These are phyloP conservation scores for Macrobrachium rosenbergii DNA, from an alignment of 1,140 invertebrate species.

Conservation along the genomic window DNA sequence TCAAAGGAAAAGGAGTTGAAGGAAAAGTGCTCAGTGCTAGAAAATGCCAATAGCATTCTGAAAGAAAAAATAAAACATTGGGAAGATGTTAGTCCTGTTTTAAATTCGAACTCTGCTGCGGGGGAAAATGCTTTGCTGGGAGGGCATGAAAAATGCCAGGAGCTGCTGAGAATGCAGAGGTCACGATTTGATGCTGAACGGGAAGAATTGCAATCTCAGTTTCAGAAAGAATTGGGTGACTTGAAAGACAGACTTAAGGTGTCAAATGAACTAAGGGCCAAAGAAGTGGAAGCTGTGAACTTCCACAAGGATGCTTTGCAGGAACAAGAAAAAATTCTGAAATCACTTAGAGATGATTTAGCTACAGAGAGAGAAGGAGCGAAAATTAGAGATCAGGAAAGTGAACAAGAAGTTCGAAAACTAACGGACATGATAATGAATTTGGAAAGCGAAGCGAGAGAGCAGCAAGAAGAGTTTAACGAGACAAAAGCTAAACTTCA, in stretches of 20 bases:
- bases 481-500: slow-evolving; percentile 6
- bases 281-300: slow-evolving; percentile 20
- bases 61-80: slow-evolving; percentile 6
- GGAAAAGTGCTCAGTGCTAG: slow-evolving; percentile 28
- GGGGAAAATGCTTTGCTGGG: neutral
- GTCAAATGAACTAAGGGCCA: slow-evolving; percentile 11
- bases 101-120: neutral
- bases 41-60: slow-evolving; percentile 20
- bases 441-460: slow-evolving; percentile 30
- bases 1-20: slow-evolving; percentile 1
- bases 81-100: slow-evolving; percentile 8
- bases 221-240: slow-evolving; percentile 5
- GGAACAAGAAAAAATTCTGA: slow-evolving; percentile 20
- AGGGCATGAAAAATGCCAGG: neutral
- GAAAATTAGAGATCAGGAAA: neutral
- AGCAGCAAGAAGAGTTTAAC: slow-evolving; percentile 49
- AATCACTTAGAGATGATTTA: slow-evolving; percentile 18
- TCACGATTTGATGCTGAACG: neutral
- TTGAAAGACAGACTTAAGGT: neutral
- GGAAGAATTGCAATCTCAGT: neutral
- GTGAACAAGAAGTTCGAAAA: slow-evolving; percentile 34
- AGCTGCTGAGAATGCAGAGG: neutral
- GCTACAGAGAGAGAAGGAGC: neutral
- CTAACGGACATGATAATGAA: slow-evolving; percentile 43
- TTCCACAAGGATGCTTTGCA: neutral